Evolutionary conservation across 1,140 invertebrate species (phyloP).

Genomic region (Brachionus paranguensis): DNA sequence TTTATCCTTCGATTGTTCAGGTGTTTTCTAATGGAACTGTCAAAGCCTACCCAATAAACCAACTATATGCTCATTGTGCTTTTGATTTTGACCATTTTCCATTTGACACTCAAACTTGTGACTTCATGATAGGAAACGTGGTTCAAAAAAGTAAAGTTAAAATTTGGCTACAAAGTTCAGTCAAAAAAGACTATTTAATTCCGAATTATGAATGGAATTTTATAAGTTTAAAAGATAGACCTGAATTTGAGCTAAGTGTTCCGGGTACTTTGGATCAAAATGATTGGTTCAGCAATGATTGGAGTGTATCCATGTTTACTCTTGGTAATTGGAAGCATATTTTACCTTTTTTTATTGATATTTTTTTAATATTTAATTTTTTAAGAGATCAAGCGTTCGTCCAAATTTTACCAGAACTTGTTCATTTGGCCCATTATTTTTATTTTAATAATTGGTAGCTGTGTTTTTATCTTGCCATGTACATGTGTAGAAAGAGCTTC

Average conservation of each 20-base stretch:
- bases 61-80: conserved; percentile 33
- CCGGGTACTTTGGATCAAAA: background rate
- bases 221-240: background rate
- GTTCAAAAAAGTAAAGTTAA: conserved; percentile 7
- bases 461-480: conserved; percentile 27
- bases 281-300: conserved; percentile 20
- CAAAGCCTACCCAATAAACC: conserved; percentile 7
- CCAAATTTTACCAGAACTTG: conserved; percentile 14
- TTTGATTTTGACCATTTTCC: conserved; percentile 37
- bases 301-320: conserved; percentile 28
- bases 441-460: background rate
- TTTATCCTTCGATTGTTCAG: conserved; percentile 24
- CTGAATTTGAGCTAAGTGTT: background rate
- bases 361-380: no score
- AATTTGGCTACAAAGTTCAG: background rate
- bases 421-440: conserved; percentile 35
- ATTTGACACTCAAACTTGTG: background rate
- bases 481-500: conserved; percentile 16
- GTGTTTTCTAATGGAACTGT: conserved; percentile 4
- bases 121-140: conserved; percentile 23
- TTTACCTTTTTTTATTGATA: background rate
- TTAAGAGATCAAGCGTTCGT: conserved; percentile 3
- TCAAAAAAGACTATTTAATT: background rate
- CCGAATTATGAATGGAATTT: conserved; percentile 17
- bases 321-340: background rate